These are phyloP conservation scores for Adoxophyes honmai DNA, from an alignment of 1,140 invertebrate genomes.

Conservation along the genomic window DNA sequence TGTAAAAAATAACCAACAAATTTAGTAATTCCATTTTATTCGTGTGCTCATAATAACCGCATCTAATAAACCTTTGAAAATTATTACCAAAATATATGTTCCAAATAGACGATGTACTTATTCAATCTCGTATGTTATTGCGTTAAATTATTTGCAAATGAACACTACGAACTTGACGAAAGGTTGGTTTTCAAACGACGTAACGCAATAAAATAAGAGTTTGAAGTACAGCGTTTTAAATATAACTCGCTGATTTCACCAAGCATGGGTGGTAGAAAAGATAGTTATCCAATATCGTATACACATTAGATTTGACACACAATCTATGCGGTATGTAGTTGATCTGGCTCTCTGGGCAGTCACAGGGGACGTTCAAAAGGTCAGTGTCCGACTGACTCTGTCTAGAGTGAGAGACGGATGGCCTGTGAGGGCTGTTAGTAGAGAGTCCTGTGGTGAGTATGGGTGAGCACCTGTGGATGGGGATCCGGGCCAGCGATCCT, in stretches of 20 bases:
- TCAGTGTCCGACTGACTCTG: slow-evolving; percentile 24
- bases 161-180: too few relatives aligned
- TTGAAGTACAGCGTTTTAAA: slow-evolving; percentile 40
- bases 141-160: too few relatives aligned
- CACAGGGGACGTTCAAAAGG: slow-evolving; percentile 39
- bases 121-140: too few relatives aligned
- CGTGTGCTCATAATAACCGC: not conserved
- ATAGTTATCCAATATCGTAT: slow-evolving; percentile 49
- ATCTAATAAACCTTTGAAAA: not conserved
- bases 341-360: slow-evolving; percentile 51
- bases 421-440: not conserved
- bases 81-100: slow-evolving; percentile 13
- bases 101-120: too few relatives aligned
- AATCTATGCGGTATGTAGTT: slow-evolving; percentile 54
- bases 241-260: slow-evolving; percentile 62
- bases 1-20: slow-evolving; percentile 26
- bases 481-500: slow-evolving; percentile 69
- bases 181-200: too few relatives aligned
- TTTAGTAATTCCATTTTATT: slow-evolving; percentile 66
- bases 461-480: slow-evolving; percentile 70
- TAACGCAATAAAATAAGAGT: too few relatives aligned
- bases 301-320: slow-evolving; percentile 53
- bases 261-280: slow-evolving; percentile 59
- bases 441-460: slow-evolving; percentile 23
- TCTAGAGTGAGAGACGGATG: not conserved